Base-by-base conservation (phyloP, 1,140 invertebrate genomes). In the Leptopilina boulardi region DNA sequence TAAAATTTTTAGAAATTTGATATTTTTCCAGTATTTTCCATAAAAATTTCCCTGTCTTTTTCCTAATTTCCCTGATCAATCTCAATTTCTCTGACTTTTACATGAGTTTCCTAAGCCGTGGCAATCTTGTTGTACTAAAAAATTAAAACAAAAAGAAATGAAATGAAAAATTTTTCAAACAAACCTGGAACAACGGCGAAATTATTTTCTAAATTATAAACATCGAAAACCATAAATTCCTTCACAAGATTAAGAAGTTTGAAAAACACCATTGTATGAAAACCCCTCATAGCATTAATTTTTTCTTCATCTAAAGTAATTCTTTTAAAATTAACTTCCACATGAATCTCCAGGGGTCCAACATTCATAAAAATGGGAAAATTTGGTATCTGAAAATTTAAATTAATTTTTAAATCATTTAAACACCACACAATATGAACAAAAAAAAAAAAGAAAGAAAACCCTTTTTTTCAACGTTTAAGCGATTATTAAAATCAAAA, bases 351-450 rank as follows among this genome's bases (percentile, higher is more conserved):
- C 2, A 98, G 92, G 88, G 97, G 94, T 0, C 98, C 98, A 19
- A 95, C 94, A 19, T 95, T 93, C 66, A 97, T 94, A 86, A 95
- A 99, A 72, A 98, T 93, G 0, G 98, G 96, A 92, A 99, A 99
- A 59, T 92, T 87, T 71, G 94, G 94, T 23, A 96, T 88, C 93
- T 95, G 41, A 59, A 73, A 77, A 80, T 76, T 51, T 72, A 15
- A 73, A 38, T 73, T 74, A 51, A 47, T 59, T 51, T 19, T 30
- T 30, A 30, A n/a, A n/a, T n/a, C n/a, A n/a, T n/a, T n/a, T n/a
- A n/a, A n/a, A n/a, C n/a, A n/a, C n/a, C n/a, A n/a, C n/a, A n/a
- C n/a, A n/a, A n/a, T n/a, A n/a, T n/a, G n/a, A n/a, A n/a, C n/a
- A n/a, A n/a, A n/a, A n/a, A n/a, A n/a, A n/a, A n/a, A n/a, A n/a